phyloP scores from a whole-genome alignment of 1,140 invertebrate species.

The Steinernema feltiae region DNA sequence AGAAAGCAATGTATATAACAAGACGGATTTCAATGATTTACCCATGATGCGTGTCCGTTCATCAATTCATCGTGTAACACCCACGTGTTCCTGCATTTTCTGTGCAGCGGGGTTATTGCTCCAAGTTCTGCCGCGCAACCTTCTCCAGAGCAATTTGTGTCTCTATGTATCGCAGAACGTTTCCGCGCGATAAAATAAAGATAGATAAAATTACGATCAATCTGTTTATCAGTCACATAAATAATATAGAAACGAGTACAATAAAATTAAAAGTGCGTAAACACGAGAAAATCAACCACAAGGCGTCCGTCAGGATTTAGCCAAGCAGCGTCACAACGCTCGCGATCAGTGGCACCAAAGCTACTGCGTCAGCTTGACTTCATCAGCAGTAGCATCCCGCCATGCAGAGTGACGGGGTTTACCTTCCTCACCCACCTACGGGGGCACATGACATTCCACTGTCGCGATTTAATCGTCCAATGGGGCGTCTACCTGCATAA shows the following conservation, averaged over 20 bases:
- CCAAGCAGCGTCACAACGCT: constrained; percentile 24
- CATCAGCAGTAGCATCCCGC: background rate
- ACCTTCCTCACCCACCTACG: constrained; percentile 20
- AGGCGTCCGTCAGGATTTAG: constrained; percentile 18
- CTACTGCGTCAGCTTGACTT: background rate
- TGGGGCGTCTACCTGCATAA: constrained; percentile 11
- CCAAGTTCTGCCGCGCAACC: no score
- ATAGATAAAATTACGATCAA: no score
- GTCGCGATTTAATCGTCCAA: constrained; percentile 14
- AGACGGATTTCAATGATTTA: no score
- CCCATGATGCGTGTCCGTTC: no score
- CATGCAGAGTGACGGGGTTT: constrained; percentile 5
- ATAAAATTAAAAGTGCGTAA: background rate
- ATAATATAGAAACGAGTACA: background rate
- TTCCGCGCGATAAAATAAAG: no score
- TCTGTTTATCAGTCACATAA: no score
- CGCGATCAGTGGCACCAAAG: background rate
- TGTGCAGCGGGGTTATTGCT: no score
- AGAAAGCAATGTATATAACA: no score
- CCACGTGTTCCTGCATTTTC: no score
- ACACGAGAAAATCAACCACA: background rate
- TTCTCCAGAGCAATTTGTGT: no score
- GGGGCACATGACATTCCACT: constrained; percentile 25
- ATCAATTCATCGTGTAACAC: no score
- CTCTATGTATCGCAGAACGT: no score